These are phyloP conservation scores for Lepus townsendii DNA, from an alignment of 2,797 vertebrate species.

Conservation along the genomic window DNA sequence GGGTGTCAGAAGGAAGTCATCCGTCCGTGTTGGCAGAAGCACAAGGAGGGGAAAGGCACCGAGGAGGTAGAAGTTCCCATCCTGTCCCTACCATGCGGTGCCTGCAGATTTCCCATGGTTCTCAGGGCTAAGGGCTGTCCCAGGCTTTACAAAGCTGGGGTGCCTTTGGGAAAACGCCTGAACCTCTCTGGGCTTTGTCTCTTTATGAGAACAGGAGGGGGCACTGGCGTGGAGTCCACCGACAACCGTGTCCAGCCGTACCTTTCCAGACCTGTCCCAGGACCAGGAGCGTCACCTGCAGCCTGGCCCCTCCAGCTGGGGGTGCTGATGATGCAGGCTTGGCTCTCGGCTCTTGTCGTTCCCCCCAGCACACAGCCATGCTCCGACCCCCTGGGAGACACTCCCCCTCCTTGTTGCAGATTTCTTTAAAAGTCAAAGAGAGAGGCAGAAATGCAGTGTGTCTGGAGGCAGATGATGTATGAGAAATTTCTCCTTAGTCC, in stretches of 20 bases:
- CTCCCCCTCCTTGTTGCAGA: background rate
- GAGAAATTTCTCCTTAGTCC: slow-evolving; percentile 9
- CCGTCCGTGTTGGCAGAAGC: background rate
- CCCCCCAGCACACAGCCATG: too few relatives aligned
- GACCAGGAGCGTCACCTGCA: too few relatives aligned
- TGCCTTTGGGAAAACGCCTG: background rate
- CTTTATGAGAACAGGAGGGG: background rate
- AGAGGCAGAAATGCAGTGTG: background rate
- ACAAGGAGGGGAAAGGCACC: too few relatives aligned
- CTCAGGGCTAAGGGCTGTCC: background rate
- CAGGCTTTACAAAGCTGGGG: background rate
- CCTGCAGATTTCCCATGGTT: background rate
- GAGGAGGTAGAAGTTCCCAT: background rate
- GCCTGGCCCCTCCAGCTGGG: too few relatives aligned
- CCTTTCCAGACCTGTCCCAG: too few relatives aligned
- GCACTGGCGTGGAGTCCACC: background rate
- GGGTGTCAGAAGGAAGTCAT: background rate
- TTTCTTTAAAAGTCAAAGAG: background rate
- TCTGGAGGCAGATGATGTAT: background rate
- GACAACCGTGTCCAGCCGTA: too few relatives aligned
- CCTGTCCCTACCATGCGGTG: background rate
- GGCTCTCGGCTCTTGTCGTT: too few relatives aligned
- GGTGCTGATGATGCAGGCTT: background rate
- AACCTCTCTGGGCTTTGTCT: background rate
- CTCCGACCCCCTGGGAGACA: background rate